These are phyloP conservation scores for Leuctra nigra DNA, from an alignment of 2,888 invertebrate genomes.

Conservation along the genomic window DNA sequence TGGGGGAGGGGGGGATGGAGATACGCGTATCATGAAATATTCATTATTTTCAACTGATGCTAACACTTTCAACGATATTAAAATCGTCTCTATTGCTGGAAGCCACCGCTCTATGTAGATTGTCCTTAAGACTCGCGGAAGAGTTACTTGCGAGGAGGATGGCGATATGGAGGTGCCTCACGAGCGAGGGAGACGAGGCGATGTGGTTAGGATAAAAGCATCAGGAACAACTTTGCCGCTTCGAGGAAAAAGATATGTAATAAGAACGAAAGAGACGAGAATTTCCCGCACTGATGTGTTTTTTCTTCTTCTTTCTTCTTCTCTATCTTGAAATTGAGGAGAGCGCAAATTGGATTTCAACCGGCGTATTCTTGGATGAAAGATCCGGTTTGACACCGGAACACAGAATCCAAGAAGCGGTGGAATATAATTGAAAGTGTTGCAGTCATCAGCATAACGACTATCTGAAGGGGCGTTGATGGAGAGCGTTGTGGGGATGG, in stretches of 20 bases:
- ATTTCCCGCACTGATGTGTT: slow-evolving; percentile 15
- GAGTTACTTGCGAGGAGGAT: slow-evolving; percentile 11
- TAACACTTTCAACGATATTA: slow-evolving; percentile 44
- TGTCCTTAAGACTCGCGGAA: slow-evolving; percentile 15
- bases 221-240: slow-evolving; percentile 5
- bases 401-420: background rate
- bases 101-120: background rate
- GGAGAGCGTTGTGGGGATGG: too few relatives aligned
- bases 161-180: slow-evolving; percentile 1
- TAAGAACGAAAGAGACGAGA: slow-evolving; percentile 14
- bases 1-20: slow-evolving; percentile 5
- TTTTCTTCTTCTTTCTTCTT: too few relatives aligned
- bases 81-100: slow-evolving; percentile 33
- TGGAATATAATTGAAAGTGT: background rate
- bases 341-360: slow-evolving; percentile 26
- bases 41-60: slow-evolving; percentile 36
- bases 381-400: background rate
- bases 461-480: too few relatives aligned
- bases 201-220: slow-evolving; percentile 1
- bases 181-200: background rate
- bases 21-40: slow-evolving; percentile 44
- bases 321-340: slow-evolving; percentile 11
- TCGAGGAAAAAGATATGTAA: slow-evolving; percentile 8
- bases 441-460: background rate
- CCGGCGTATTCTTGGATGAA: slow-evolving; percentile 16